Base-by-base conservation (phyloP, 2,113 vertebrate species). In the Boleophthalmus pectinirostris region DNA sequence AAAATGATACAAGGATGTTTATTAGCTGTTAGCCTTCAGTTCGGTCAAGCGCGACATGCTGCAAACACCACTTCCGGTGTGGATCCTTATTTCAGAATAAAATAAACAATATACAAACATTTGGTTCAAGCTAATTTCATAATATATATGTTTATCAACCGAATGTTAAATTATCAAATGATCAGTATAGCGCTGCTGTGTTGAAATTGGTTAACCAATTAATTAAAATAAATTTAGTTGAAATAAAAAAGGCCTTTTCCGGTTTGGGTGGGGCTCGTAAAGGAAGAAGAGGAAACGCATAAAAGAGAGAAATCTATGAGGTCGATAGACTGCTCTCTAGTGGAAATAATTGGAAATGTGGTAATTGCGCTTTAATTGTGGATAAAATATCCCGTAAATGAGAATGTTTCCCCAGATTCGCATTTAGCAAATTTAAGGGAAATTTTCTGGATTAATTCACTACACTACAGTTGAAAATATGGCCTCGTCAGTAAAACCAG, bases 191-290 rank as follows among this genome's bases (percentile, higher is more conserved):
- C 13, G 24, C 5, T 13, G 56, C 56, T 23, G 11, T 25, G 23
- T 25, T 24, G 21, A 14, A 23, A 11, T 57, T 24, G 12, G 3
- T 57, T 57, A 8, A 38, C 24, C 13, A 12, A 25, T 24, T 15
- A 24, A 14, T 57, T 57, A 24, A 3, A 12, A 15, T 24, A 2
- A 24, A 14, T 57, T 57, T 24, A 0, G 8, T 23, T 23, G 4
- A 24, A n/a, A 16, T 53, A 13, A 56, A 24, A 24, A 57, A 24
- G 23, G 1, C 56, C 13, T 3, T 25, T 57, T 57, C 56, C 56
- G 56, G 56, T 57, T 57, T 57, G 56, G 56, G 56, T 57, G 56
- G 56, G 56, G 56, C 56, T 25, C 56, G 23, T 57, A 23, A 57
- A 57, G 21, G 21, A 57, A 57, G 23, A 12, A 5, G 23, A 24